Evolutionary conservation across 2,888 invertebrate species (phyloP).

Genomic region (Leptinotarsa rubiginosa): DNA sequence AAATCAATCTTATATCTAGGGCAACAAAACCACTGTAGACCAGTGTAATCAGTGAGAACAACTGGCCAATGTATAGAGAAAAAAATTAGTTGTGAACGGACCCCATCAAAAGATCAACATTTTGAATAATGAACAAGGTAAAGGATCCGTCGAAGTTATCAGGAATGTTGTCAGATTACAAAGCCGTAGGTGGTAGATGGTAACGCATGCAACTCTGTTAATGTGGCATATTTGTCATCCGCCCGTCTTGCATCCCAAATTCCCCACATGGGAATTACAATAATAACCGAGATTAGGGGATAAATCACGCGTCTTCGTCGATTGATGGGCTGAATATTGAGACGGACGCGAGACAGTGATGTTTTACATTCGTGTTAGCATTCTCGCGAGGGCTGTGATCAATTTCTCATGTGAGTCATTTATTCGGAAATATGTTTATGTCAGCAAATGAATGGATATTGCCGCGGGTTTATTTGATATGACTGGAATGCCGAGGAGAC

Average conservation of each 20-base stretch:
- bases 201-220: conserved; percentile 33
- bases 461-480: neutral
- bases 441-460: conserved; percentile 18
- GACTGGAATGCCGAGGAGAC: neutral
- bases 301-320: conserved; percentile 53
- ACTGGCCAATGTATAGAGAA: conserved; percentile 38
- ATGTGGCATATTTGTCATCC: conserved; percentile 42
- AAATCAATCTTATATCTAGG: too few species aligned
- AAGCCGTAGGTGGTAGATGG: conserved; percentile 23
- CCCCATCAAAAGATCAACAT: conserved; percentile 49
- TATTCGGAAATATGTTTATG: conserved; percentile 32
- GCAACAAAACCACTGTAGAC: too few species aligned
- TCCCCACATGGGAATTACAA: conserved; percentile 52
- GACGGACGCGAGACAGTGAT: conserved; percentile 38
- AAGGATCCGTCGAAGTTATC: conserved; percentile 60
- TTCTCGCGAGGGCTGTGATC: conserved; percentile 40
- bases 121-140: conserved; percentile 57
- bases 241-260: conserved; percentile 46
- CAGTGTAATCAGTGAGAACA: neutral
- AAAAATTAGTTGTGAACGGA: conserved; percentile 49
- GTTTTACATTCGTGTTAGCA: conserved; percentile 33
- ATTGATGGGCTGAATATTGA: conserved; percentile 42
- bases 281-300: conserved; percentile 56
- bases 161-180: conserved; percentile 57
- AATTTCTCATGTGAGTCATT: conserved; percentile 42